Conservation (phyloP, 2,113 vertebrate genomes). For the Rana temporaria region DNA sequence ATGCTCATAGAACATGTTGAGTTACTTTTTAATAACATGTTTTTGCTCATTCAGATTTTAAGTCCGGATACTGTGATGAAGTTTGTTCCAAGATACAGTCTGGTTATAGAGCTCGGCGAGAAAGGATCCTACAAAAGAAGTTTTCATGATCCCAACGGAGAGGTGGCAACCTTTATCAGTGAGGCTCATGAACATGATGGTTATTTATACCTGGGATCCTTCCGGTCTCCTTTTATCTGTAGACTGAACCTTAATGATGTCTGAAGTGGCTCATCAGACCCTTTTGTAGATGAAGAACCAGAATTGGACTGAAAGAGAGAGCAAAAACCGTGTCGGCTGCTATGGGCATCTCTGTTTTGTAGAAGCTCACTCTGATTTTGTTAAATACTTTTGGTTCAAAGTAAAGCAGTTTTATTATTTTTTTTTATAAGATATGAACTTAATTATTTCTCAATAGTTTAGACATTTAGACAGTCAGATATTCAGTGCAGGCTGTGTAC, state of each 20-base stretch:
- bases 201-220: slow-evolving; percentile 92
- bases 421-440: neutral
- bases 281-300: neutral
- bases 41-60: slow-evolving; percentile 76
- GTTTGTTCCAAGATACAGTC: slow-evolving; percentile 88
- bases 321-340: neutral
- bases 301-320: neutral
- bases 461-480: neutral
- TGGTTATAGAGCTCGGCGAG: slow-evolving; percentile 88
- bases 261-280: slow-evolving; percentile 59
- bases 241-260: slow-evolving; percentile 80
- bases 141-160: slow-evolving; percentile 89
- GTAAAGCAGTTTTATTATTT: neutral
- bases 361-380: neutral
- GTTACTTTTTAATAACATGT: neutral
- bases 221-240: slow-evolving; percentile 84
- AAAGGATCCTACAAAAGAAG: slow-evolving; percentile 87
- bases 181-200: slow-evolving; percentile 88
- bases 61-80: slow-evolving; percentile 85
- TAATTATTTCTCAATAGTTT: neutral
- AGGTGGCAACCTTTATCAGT: slow-evolving; percentile 81
- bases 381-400: neutral
- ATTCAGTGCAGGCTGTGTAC: neutral
- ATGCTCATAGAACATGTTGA: too few relatives aligned
- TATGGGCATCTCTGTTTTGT: neutral